These are phyloP conservation scores for Euspilapteryx auroguttella DNA, from an alignment of 2,888 invertebrate species.

Conservation along the genomic window DNA sequence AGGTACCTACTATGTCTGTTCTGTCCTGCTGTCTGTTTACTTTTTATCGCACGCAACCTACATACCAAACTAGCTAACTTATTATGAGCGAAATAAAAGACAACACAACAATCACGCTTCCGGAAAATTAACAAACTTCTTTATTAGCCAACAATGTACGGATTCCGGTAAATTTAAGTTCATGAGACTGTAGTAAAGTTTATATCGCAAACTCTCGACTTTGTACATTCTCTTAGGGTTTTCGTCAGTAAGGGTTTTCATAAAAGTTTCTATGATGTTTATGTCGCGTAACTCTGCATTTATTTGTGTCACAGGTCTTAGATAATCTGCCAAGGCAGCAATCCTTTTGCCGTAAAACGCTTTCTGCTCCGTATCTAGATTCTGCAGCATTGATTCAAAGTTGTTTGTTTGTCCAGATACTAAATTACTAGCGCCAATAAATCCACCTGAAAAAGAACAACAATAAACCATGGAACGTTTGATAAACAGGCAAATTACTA, in stretches of 20 bases:
- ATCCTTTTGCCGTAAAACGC: slow-evolving; percentile 70
- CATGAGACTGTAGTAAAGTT: slow-evolving; percentile 67
- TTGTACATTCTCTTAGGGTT: slow-evolving; percentile 66
- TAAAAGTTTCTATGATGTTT: slow-evolving; percentile 62
- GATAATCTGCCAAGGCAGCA: slow-evolving; percentile 60
- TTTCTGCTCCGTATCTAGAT: slow-evolving; percentile 65
- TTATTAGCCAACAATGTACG: slow-evolving; percentile 62
- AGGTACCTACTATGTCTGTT: too few relatives aligned
- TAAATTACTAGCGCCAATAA: slow-evolving; percentile 69
- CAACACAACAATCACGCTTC: slow-evolving; percentile 10
- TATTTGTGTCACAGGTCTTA: slow-evolving; percentile 37
- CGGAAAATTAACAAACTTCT: slow-evolving; percentile 69
- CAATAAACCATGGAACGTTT: slow-evolving; percentile 3
- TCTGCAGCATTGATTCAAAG: slow-evolving; percentile 65
- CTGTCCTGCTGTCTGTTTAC: too few relatives aligned
- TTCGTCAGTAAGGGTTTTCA: slow-evolving; percentile 62
- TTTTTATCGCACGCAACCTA: slow-evolving; percentile 4
- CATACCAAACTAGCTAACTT: too few relatives aligned
- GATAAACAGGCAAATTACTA: not conserved
- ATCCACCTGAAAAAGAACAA: slow-evolving; percentile 61
- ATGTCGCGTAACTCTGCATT: slow-evolving; percentile 56
- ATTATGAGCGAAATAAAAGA: too few relatives aligned
- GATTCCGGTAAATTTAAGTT: slow-evolving; percentile 57
- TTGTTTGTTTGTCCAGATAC: slow-evolving; percentile 64
- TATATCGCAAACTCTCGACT: slow-evolving; percentile 69